Evolutionary conservation across 30 jellyfish, hydroid and myxozoan genomes (phyloP).

Genomic region (Cassiopea xamachana): DNA sequence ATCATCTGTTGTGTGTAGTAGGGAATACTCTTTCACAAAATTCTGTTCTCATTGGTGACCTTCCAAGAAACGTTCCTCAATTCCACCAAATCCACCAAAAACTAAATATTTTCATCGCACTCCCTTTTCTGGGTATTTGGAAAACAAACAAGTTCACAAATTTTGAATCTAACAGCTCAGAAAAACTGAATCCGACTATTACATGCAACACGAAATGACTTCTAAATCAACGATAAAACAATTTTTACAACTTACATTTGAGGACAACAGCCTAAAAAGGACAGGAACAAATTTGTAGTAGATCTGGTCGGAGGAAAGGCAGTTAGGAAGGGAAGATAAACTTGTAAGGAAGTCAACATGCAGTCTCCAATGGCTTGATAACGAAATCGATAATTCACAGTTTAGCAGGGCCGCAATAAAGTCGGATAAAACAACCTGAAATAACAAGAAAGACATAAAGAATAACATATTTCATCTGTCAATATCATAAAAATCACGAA

Average conservation of each 20-base stretch:
- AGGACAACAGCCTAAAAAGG: slow-evolving; percentile 64
- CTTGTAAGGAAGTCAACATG: slow-evolving; percentile 68
- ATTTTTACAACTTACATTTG: slow-evolving; percentile 62
- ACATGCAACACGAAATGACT: neutral
- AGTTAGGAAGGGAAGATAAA: slow-evolving; percentile 68
- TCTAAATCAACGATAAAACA: neutral
- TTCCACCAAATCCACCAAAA: too few species aligned
- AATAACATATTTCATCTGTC: neutral
- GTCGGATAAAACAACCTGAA: slow-evolving; percentile 74
- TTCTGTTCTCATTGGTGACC: too few species aligned
- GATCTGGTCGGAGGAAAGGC: slow-evolving; percentile 81
- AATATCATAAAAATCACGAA: too few species aligned
- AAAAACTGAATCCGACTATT: neutral
- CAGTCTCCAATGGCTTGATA: slow-evolving; percentile 83
- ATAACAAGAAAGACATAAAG: neutral
- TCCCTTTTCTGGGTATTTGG: too few species aligned
- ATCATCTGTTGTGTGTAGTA: too few species aligned
- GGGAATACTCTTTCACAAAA: too few species aligned
- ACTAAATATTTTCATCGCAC: too few species aligned
- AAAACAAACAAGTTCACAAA: too few species aligned
- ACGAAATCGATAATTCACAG: slow-evolving; percentile 74
- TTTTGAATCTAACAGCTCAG: too few species aligned
- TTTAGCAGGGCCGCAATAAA: slow-evolving; percentile 68
- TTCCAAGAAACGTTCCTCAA: too few species aligned
- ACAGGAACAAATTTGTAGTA: slow-evolving; percentile 84